phyloP scores from a whole-genome alignment of 2,888 invertebrate species.

The Brenthis daphne region DNA sequence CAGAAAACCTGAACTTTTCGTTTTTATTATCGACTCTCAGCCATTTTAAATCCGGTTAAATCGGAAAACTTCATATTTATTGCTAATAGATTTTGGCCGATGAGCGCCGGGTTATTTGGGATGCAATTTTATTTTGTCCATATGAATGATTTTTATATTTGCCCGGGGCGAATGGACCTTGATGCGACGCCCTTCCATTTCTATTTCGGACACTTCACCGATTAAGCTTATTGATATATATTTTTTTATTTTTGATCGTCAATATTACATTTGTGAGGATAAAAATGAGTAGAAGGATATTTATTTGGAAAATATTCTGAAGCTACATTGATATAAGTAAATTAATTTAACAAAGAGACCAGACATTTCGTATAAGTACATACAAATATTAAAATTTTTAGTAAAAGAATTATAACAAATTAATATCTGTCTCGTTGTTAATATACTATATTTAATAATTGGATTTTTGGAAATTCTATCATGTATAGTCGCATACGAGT shows the following conservation, averaged over 20 bases:
- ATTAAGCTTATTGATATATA: slow-evolving; percentile 53
- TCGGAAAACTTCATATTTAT: slow-evolving; percentile 82
- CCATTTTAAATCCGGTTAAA: slow-evolving; percentile 78
- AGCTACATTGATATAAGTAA: too few relatives aligned
- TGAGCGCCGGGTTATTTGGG: slow-evolving; percentile 79
- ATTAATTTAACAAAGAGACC: too few relatives aligned
- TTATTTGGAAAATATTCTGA: too few relatives aligned
- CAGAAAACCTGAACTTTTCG: slow-evolving; percentile 66
- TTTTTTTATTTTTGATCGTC: slow-evolving; percentile 29
- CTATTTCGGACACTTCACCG: slow-evolving; percentile 67
- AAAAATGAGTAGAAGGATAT: too few relatives aligned
- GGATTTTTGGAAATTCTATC: slow-evolving; percentile 52
- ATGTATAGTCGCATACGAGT: slow-evolving; percentile 69
- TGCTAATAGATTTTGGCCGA: slow-evolving; percentile 81
- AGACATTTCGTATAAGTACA: too few relatives aligned
- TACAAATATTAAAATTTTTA: too few relatives aligned
- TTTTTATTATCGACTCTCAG: slow-evolving; percentile 59
- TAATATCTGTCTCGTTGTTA: slow-evolving; percentile 22
- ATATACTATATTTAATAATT: slow-evolving; percentile 29
- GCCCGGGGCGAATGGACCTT: slow-evolving; percentile 59
- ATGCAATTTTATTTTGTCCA: slow-evolving; percentile 82
- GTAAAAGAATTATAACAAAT: not conserved
- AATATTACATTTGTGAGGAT: too few relatives aligned
- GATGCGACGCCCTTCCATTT: slow-evolving; percentile 57
- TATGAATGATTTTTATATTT: slow-evolving; percentile 81